Evolutionary conservation across 2,888 invertebrate genomes (phyloP), one percentile per base, ranked within the genome.

Genomic region (Malthinus seriepunctatus): DNA sequence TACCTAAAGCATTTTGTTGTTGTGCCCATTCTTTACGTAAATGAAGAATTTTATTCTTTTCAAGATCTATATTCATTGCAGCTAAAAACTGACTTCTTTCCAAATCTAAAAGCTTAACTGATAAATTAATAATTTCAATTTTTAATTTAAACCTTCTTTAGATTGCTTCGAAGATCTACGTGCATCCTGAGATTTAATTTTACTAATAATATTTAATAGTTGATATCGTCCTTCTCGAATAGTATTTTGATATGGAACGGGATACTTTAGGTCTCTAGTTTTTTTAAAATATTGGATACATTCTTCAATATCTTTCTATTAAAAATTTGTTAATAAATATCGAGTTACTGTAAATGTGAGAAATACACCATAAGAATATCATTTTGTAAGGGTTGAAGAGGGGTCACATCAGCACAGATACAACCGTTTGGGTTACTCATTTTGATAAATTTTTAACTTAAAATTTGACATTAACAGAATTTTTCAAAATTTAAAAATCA

Each of bases 1-100:
- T 48, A 2, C 51, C 60, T n/a, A 60, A 32, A 0, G 23, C 23
- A 2, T 60, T 39, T 34, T 60, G 60, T 12, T 60, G 60, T 10
- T 45, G 37, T 5, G 8, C 33, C 60, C 60, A 60, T 32, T 60
- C 60, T 2, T 47, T 47, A 6, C 59, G 23, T 14, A 55, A 12
- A 33, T 60, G 55, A 8, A 8, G 2, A 4, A 55, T 51, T 37
- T 51, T 54, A 9, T 31, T 47, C 31, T 55, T 33, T 42, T 51
- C 47, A 8, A 39, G 10, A 23, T 47, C 51, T 4, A n/a, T 23
- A 10, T 60, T 55, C 34, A 60, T 42, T 7, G 51, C 42, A 8
- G 11, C 23, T 8, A 39, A 7, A 23, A 60, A 55, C 7, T 51
- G 46, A 8, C 47, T 12, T 32, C 59, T 55, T 48, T 46, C 32